phyloP scores from a whole-genome alignment of 2,888 invertebrate species.

The Stenolophus ochropezus region DNA sequence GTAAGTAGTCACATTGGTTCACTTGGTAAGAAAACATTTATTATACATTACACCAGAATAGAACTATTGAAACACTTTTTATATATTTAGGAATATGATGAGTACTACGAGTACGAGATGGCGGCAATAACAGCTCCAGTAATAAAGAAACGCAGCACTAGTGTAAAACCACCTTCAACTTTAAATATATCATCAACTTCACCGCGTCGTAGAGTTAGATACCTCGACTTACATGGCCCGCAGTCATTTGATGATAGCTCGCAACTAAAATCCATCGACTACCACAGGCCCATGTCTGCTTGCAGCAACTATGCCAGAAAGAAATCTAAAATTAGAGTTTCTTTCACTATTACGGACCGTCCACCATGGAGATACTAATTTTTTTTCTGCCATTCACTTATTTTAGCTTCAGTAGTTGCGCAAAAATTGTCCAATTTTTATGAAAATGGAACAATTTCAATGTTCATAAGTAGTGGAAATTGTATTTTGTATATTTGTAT shows the following conservation, averaged over 20 bases:
- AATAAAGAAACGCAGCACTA: slow-evolving; percentile 38
- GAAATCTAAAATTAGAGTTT: slow-evolving; percentile 7
- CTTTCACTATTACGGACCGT: slow-evolving; percentile 58
- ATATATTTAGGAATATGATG: background rate
- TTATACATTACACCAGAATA: background rate
- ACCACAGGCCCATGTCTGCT: slow-evolving; percentile 55
- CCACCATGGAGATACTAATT: slow-evolving; percentile 68
- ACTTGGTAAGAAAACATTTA: slow-evolving; percentile 13
- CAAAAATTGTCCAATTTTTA: slow-evolving; percentile 40
- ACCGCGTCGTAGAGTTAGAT: slow-evolving; percentile 43
- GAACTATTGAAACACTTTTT: slow-evolving; percentile 1
- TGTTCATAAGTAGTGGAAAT: slow-evolving; percentile 12
- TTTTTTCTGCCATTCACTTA: background rate
- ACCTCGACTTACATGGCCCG: slow-evolving; percentile 53
- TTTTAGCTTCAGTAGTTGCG: slow-evolving; percentile 22
- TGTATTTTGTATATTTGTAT: slow-evolving; percentile 51
- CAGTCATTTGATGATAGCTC: slow-evolving; percentile 51
- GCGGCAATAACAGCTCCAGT: background rate
- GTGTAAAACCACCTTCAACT: slow-evolving; percentile 29
- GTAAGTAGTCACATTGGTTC: slow-evolving; percentile 40
- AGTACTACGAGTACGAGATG: background rate
- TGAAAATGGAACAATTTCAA: slow-evolving; percentile 39
- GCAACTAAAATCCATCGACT: slow-evolving; percentile 39
- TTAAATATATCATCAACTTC: slow-evolving; percentile 42
- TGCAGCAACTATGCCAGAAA: slow-evolving; percentile 45